Evolutionary conservation across 1,140 invertebrate genomes (phyloP).

Genomic region (Stratiolaelaps scimitus): DNA sequence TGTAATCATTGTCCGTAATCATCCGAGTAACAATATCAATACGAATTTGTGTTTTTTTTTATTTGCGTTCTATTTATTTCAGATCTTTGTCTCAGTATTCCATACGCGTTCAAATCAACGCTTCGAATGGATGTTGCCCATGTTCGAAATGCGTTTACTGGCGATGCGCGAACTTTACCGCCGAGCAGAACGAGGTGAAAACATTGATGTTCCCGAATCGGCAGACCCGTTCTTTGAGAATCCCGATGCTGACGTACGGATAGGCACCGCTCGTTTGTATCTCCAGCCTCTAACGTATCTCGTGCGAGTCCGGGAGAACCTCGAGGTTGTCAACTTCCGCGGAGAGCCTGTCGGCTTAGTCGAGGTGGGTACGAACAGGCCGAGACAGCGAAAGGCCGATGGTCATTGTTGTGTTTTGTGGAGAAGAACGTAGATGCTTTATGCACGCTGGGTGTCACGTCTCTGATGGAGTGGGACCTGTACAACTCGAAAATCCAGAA

Average conservation of each 20-base stretch:
- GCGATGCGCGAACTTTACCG: conserved; percentile 54
- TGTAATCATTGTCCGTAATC: too few species aligned
- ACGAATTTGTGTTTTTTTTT: conserved; percentile 30
- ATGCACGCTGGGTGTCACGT: too few species aligned
- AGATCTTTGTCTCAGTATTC: conserved; percentile 50
- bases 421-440: too few species aligned
- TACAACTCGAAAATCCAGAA: too few species aligned
- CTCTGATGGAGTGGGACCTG: too few species aligned
- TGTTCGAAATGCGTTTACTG: conserved; percentile 49
- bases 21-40: too few species aligned
- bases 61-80: conserved; percentile 32
- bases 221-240: conserved; percentile 52
- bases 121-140: conserved; percentile 49
- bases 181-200: conserved; percentile 47
- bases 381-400: conserved; percentile 36
- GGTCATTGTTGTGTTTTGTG: too few species aligned
- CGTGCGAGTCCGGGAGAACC: conserved; percentile 48
- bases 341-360: conserved; percentile 48
- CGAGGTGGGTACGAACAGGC: conserved; percentile 42
- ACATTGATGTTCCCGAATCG: conserved; percentile 48
- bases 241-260: conserved; percentile 46
- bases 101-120: conserved; percentile 48
- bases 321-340: conserved; percentile 47
- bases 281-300: conserved; percentile 47
- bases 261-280: conserved; percentile 50